phyloP scores from a whole-genome alignment of 2,113 vertebrate species.

The Piprites chloris region DNA sequence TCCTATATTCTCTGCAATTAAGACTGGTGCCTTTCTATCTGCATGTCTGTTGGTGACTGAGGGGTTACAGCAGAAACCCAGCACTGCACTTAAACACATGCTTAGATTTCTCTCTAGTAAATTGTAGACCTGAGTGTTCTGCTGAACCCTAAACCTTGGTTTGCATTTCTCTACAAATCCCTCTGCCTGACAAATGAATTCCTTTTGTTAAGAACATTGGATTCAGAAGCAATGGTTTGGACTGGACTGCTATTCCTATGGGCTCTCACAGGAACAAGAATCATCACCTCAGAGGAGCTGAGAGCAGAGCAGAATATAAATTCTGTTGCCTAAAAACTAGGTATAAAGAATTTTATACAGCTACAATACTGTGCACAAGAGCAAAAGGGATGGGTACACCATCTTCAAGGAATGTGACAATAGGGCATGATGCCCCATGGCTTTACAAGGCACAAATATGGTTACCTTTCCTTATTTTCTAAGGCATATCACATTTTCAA shows the following conservation, averaged over 20 bases:
- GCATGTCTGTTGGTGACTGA: not conserved
- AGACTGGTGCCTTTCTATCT: not conserved
- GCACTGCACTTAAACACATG: not conserved
- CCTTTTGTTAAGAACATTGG: not conserved
- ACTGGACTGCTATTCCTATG: not conserved
- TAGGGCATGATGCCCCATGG: not conserved
- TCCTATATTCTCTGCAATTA: not conserved
- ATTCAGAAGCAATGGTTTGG: not conserved
- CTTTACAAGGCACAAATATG: not conserved
- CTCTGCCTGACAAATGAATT: not conserved
- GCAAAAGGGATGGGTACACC: not conserved
- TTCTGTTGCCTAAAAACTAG: too few relatives aligned
- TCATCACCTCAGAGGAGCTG: not conserved
- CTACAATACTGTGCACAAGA: not conserved
- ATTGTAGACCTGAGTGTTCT: fast-evolving
- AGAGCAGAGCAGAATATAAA: not conserved
- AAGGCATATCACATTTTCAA: not conserved
- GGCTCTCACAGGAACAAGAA: not conserved
- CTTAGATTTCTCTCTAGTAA: not conserved
- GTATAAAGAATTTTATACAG: too few relatives aligned
- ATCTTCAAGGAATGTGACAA: not conserved
- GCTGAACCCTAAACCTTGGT: not conserved
- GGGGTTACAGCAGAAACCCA: not conserved
- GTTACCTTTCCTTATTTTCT: not conserved
- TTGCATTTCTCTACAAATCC: not conserved